These are phyloP conservation scores for Motacilla alba DNA, from an alignment of 2,113 vertebrate genomes.

Conservation along the genomic window DNA sequence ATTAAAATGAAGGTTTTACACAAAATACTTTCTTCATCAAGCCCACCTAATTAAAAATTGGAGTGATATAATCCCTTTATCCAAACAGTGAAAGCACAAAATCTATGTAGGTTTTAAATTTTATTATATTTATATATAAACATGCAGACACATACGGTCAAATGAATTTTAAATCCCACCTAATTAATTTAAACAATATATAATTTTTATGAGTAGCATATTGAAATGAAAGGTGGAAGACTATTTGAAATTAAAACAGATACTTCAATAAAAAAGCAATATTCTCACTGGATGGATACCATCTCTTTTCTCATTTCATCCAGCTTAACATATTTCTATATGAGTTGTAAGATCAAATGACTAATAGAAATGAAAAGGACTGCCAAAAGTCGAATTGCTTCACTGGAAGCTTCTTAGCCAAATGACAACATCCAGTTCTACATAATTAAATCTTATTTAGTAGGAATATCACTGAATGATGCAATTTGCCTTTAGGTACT, in stretches of 20 bases:
- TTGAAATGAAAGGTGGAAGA: background rate
- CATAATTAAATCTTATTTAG: constrained; percentile 33
- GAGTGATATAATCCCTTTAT: background rate
- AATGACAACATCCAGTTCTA: constrained; percentile 15
- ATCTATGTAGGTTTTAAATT: background rate
- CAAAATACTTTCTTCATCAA: background rate
- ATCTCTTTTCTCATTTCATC: background rate
- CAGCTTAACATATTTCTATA: background rate
- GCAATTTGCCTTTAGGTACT: constrained; percentile 34
- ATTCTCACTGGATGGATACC: background rate
- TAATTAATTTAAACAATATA: background rate
- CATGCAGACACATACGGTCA: background rate
- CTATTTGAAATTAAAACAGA: constrained; percentile 26
- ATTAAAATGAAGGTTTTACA: background rate
- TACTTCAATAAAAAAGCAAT: background rate
- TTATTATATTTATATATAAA: background rate
- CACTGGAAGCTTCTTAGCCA: constrained; percentile 3
- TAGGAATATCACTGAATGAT: constrained; percentile 15
- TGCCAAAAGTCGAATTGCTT: constrained; percentile 6
- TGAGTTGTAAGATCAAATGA: constrained; percentile 23
- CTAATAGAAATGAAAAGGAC: background rate
- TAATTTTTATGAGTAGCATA: background rate
- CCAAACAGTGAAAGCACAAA: background rate
- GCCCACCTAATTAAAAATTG: background rate
- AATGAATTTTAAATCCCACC: background rate